Percentiles rank a stretch among this genome's conserved stretches.
Evolutionary conservation across 2,113 vertebrate species (phyloP).

Genomic region (Quiscalus mexicanus): DNA sequence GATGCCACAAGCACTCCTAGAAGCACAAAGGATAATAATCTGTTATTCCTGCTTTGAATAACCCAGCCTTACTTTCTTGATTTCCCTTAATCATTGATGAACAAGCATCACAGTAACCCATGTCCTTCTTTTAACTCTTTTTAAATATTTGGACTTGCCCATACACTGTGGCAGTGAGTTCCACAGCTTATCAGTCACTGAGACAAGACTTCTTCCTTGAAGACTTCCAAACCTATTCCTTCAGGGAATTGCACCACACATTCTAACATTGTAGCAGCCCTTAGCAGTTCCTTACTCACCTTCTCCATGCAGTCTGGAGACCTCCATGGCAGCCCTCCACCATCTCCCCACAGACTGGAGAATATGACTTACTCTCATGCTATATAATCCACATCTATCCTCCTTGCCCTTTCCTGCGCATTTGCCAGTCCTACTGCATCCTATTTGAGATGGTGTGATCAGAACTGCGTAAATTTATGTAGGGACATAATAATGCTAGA

Average conservation of each 20-base stretch:
- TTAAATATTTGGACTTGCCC: background rate
- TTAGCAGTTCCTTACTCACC: background rate
- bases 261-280: background rate
- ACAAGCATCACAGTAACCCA: background rate
- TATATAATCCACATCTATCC: background rate
- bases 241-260: background rate
- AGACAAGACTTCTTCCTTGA: background rate
- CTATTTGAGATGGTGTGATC: background rate
- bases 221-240: background rate
- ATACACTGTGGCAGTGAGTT: background rate
- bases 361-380: background rate
- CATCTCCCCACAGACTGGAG: background rate
- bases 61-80: background rate
- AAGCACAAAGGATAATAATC: background rate
- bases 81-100: background rate
- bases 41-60: background rate
- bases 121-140: background rate
- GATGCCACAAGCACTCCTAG: background rate
- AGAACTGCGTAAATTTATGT: background rate
- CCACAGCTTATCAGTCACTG: background rate
- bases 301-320: background rate
- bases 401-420: background rate
- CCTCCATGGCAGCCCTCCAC: background rate
- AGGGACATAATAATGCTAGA: background rate
- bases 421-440: background rate